Evolutionary conservation across 2,888 invertebrate genomes (phyloP).

Genomic region (Drosophila pseudotakahashii): DNA sequence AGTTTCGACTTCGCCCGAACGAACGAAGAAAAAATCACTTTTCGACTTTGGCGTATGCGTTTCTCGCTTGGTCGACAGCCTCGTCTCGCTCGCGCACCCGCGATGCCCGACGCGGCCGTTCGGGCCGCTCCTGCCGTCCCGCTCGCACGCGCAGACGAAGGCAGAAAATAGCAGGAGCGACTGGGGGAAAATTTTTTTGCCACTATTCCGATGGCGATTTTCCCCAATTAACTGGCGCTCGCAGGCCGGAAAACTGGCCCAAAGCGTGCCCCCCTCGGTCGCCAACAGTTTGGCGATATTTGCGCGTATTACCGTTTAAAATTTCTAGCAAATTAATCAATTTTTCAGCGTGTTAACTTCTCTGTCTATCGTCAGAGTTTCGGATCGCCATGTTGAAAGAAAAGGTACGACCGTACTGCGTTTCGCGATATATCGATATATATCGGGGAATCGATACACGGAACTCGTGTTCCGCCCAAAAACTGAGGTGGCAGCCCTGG

Average conservation of each 20-base stretch:
- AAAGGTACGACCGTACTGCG: not conserved
- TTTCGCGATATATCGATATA: not conserved
- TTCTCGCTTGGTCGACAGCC: slow-evolving; percentile 47
- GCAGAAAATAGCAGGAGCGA: slow-evolving; percentile 69
- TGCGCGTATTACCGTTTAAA: slow-evolving; percentile 74
- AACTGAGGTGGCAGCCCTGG: no score
- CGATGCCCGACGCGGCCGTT: slow-evolving; percentile 36
- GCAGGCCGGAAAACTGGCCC: slow-evolving; percentile 51
- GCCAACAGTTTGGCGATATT: slow-evolving; percentile 57
- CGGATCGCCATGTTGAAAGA: slow-evolving; percentile 66
- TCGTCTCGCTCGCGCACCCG: slow-evolving; percentile 46
- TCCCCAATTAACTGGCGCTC: slow-evolving; percentile 30
- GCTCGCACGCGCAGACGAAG: slow-evolving; percentile 70
- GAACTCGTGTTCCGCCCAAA: no score
- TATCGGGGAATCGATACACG: no score
- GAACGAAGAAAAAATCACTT: slow-evolving; percentile 75
- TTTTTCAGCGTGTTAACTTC: slow-evolving; percentile 74
- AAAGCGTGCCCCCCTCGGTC: slow-evolving; percentile 37
- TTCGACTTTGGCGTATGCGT: slow-evolving; percentile 58
- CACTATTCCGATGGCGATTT: slow-evolving; percentile 58
- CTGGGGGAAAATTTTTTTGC: slow-evolving; percentile 73
- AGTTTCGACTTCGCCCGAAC: slow-evolving; percentile 80
- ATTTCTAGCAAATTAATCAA: slow-evolving; percentile 73
- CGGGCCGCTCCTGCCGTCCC: slow-evolving; percentile 34
- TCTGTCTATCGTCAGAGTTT: slow-evolving; percentile 71